phyloP scores from a whole-genome alignment of 92 coral and sea anemone genomes.

The Parazoanthus darwini region DNA sequence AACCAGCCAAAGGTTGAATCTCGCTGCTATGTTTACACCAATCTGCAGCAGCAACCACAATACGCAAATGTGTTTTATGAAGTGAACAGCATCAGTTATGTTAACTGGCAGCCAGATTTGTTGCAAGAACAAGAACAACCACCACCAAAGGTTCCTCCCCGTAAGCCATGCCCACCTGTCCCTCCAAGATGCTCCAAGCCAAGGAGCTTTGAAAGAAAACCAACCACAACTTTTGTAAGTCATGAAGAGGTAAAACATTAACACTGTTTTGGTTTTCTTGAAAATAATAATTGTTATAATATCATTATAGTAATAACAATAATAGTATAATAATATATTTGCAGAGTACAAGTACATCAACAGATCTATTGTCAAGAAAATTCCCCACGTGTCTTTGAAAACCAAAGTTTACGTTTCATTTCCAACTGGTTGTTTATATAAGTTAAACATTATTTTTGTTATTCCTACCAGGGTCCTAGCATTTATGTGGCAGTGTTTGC shows the following conservation, averaged over 20 bases:
- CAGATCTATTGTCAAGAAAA: background rate
- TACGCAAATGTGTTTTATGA: conserved; percentile 29
- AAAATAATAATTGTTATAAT: background rate
- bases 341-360: no score
- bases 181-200: conserved; percentile 26
- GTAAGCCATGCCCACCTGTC: conserved; percentile 28
- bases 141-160: conserved; percentile 35
- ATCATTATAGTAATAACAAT: background rate
- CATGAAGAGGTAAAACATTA: background rate
- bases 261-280: no score
- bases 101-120: conserved; percentile 25
- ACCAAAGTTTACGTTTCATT: background rate
- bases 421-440: no score
- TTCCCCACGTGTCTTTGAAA: no score
- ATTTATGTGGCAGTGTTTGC: conserved; percentile 40
- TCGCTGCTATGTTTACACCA: conserved; percentile 44
- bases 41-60: conserved; percentile 26
- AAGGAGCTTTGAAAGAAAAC: conserved; percentile 19
- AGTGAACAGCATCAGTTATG: conserved; percentile 31
- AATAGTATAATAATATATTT: no score
- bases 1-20: conserved; percentile 26
- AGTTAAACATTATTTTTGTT: background rate
- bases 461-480: background rate
- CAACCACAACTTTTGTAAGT: background rate
- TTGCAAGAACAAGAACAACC: conserved; percentile 23